phyloP scores from a whole-genome alignment of 2,113 vertebrate genomes.

The Puffinus mauretanicus region DNA sequence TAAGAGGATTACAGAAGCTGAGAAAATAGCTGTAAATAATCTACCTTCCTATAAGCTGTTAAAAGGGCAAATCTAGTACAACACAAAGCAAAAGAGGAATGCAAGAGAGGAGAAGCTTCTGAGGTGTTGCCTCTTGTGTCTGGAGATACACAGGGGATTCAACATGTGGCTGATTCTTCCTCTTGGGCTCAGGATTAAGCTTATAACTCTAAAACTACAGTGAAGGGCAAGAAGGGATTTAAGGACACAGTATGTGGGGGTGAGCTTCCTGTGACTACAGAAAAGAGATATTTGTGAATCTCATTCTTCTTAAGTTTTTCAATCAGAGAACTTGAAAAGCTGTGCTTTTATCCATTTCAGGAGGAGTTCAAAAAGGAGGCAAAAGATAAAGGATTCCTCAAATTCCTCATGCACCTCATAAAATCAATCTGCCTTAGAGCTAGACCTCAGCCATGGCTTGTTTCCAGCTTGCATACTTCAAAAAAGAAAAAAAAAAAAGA shows the following conservation, averaged over 20 bases:
- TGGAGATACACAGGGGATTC: background rate
- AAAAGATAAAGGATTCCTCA: background rate
- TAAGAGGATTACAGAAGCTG: background rate
- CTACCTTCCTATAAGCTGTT: background rate
- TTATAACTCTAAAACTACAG: background rate
- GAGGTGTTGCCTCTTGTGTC: background rate
- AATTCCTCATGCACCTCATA: background rate
- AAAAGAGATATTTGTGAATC: background rate
- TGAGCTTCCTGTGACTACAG: background rate
- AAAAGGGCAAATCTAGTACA: background rate
- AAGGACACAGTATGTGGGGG: background rate
- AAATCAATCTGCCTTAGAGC: background rate
- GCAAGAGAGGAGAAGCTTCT: background rate
- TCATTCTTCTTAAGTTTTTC: background rate
- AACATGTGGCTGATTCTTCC: background rate
- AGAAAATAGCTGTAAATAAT: background rate
- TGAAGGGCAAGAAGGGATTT: background rate
- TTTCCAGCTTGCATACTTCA: background rate
- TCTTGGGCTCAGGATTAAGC: background rate
- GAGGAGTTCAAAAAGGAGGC: background rate
- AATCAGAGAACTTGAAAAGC: background rate
- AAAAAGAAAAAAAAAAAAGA: background rate
- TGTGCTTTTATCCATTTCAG: background rate
- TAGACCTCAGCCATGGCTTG: background rate
- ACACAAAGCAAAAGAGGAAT: background rate